Conservation (phyloP, 2,113 vertebrate species). For the Myodes glareolus region DNA sequence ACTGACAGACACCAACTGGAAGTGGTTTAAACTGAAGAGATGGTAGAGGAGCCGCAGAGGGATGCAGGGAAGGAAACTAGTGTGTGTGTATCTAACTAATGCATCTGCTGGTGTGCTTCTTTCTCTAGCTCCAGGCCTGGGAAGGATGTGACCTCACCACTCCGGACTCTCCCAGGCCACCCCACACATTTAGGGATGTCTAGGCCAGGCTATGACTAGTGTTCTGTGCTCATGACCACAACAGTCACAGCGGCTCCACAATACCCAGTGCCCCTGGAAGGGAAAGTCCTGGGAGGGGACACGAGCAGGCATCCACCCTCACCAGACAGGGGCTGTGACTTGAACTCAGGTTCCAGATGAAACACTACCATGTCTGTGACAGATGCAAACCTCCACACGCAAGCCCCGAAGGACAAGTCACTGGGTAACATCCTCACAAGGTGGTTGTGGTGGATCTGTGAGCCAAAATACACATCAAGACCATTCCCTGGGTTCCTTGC, state of each 20-base stretch:
- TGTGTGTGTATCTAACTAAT: no score
- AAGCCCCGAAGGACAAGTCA: neutral
- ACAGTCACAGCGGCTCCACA: neutral
- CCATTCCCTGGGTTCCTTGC: neutral
- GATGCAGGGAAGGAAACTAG: neutral
- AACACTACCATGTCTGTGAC: neutral
- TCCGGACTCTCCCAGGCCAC: neutral
- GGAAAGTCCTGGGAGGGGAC: no score
- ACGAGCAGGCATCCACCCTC: neutral
- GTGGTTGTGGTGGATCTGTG: neutral
- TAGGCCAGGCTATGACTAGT: neutral
- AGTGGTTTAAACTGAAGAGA: neutral
- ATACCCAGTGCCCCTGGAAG: neutral
- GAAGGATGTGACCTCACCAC: neutral
- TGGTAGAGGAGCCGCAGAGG: neutral
- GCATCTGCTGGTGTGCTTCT: neutral
- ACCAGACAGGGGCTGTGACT: neutral
- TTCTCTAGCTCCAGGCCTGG: no score
- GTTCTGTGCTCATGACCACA: neutral
- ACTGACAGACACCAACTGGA: neutral
- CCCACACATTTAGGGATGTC: neutral
- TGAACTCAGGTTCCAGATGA: neutral
- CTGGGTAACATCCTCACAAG: neutral
- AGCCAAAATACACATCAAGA: neutral
- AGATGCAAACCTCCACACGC: neutral